Conservation (phyloP, 2,113 vertebrate species). For the Oncorhynchus gorbuscha region DNA sequence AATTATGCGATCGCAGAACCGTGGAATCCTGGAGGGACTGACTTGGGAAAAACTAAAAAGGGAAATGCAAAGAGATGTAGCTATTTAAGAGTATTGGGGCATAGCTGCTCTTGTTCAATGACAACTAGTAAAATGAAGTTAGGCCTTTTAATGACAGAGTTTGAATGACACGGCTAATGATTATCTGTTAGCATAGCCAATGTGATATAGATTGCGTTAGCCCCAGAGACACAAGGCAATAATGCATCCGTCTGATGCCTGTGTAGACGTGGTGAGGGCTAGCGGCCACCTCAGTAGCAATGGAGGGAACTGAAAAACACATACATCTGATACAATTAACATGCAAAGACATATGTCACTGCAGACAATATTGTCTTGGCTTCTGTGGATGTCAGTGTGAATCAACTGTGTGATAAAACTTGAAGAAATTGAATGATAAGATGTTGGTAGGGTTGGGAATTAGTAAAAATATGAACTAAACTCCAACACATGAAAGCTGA, state of each 20-base stretch:
- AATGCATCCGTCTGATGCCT: conserved; percentile 48
- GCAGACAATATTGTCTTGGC: not conserved
- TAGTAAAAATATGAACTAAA: no score
- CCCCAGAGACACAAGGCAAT: conserved; percentile 42
- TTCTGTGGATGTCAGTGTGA: no score
- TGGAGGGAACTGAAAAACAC: conserved; percentile 19
- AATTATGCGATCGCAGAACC: no score
- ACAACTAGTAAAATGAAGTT: conserved; percentile 57
- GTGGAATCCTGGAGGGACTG: no score
- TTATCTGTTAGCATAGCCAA: conserved; percentile 63
- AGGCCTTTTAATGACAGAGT: conserved; percentile 59
- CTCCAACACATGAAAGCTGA: no score
- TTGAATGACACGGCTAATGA: conserved; percentile 61
- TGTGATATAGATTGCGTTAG: conserved; percentile 49
- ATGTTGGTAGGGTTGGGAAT: no score
- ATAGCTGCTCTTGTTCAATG: conserved; percentile 37
- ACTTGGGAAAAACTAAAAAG: not conserved
- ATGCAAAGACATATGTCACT: conserved; percentile 2
- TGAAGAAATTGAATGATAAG: no score
- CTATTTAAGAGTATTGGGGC: conserved; percentile 24
- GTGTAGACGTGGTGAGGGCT: conserved; percentile 21
- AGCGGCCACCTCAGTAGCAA: conserved; percentile 12
- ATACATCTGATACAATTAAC: not conserved
- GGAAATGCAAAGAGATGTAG: not conserved
- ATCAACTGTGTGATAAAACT: no score